Base-by-base conservation (phyloP, 2,113 vertebrate genomes). In the Centrocercus urophasianus region DNA sequence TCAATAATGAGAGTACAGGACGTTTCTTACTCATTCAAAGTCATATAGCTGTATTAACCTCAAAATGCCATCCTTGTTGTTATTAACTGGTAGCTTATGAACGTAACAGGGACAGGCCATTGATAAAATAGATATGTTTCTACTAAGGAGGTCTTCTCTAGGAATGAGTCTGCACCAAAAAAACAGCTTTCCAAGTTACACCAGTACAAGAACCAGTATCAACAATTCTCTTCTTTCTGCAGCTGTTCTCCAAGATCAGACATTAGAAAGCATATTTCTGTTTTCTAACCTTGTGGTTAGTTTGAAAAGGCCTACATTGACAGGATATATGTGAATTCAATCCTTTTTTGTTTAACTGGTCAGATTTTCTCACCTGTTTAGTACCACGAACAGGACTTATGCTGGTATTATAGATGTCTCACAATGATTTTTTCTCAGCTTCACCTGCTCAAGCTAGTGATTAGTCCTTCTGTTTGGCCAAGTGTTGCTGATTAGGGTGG, bases 371-470 rank as follows among this genome's bases (percentile, higher is more conserved):
- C 47, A 50, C 42, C 22, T 66, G 4, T 48, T 20, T 83, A 3
- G 28, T 88, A 3, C 42, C 8, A 24, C 1, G 0, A 3, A 56
- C 27, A 61, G 4, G 18, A 77, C 65, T 1, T 9, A 47, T 65
- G 54, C 15, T 61, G 5, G 40, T 22, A 30, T 74, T 50, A 40
- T 54, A 54, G 27, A 43, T 70, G 18, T 45, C 56, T n/a, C 18
- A 75, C 24, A 34, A 16, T 84, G 1, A 12, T 67, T 59, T 28
- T 60, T 60, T 83, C n/a, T 40, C 79, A 57, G 25, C 32, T 88
- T 56, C 42, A 38, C 7, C 47, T 67, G 0, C 27, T 36, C 59
- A 59, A 48, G 20, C 22, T 94, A 54, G 66, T 24, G 14, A 88
- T 43, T 32, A 69, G 25, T 36, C 42, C 50, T 38, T 67, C 10